Evolutionary conservation across 2,113 vertebrate species (phyloP).

Genomic region (Aix galericulata): DNA sequence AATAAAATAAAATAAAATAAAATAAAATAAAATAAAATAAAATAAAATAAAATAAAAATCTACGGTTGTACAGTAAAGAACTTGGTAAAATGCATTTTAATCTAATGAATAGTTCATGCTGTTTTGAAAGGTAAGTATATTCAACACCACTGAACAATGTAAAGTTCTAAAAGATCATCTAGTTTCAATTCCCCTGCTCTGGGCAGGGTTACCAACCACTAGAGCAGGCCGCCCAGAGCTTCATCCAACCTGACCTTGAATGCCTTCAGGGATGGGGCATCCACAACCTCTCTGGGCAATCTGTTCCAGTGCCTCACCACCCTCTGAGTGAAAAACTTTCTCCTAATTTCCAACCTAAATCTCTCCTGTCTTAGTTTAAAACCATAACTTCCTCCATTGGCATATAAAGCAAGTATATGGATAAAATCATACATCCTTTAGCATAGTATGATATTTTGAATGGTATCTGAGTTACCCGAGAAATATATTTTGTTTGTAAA

Average conservation of each 20-base stretch:
- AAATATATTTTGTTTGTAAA: not conserved
- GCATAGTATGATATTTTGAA: not conserved
- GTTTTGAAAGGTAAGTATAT: not conserved
- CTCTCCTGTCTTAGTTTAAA: too few relatives aligned
- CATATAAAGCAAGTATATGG: not conserved
- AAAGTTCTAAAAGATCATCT: not conserved
- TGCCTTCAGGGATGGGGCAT: too few relatives aligned
- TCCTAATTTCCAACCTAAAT: too few relatives aligned
- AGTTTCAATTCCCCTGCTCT: too few relatives aligned
- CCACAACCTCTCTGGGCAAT: too few relatives aligned
- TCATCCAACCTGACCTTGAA: too few relatives aligned
- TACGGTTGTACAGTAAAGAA: not conserved
- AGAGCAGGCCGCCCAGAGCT: too few relatives aligned
- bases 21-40: too few relatives aligned
- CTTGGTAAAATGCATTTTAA: not conserved
- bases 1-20: too few relatives aligned
- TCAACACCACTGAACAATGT: not conserved
- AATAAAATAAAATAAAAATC: not conserved
- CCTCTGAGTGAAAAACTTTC: too few relatives aligned
- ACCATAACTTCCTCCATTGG: not conserved
- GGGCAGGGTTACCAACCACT: too few relatives aligned
- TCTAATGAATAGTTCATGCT: not conserved
- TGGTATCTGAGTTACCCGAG: not conserved
- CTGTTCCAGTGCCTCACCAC: too few relatives aligned
- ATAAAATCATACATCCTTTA: not conserved